Evolutionary conservation across 2,113 vertebrate genomes (phyloP), one percentile per base, ranked within the genome.

Genomic region (Stomatorhinus ivindoensis): DNA sequence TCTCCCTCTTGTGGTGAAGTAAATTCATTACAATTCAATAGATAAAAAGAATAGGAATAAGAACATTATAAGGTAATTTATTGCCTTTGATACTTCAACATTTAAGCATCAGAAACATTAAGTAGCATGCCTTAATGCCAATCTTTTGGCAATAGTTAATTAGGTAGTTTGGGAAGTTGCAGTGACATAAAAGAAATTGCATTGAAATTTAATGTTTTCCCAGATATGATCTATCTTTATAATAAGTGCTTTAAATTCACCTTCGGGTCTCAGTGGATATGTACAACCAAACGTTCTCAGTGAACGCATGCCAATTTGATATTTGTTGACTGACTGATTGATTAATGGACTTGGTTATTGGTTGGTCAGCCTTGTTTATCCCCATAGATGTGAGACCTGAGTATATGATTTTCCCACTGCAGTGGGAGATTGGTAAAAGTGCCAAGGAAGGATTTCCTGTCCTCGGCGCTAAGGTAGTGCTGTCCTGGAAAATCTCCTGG

Each of bases 1-100:
- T 94, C 95, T 94, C 95, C 95, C 92, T 93, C 95, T 89, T 92
- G 94, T 89, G 76, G 76, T 0, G 7, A 27, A 4, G 13, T 83
- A 9, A 35, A n/a, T 35, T 7, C 42, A 44, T 27, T 50, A 50
- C 24, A 86, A 46, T 87, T 17, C 27, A 35, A 19, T 80, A 6
- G 17, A 80, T 76, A 19, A 65, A 7, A 65, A 19, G 10, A 27
- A 65, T 80, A 19, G 31, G 73, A 80, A 8, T 42, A 76, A 55
- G 53, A 55, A 76, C 31, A 53, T 86, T 35, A 48, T 86, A 8
- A 15, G 48, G 17, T 31, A 48, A 80, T 84, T 80, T 51, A 19
- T 51, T 50, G 48, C 5, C 11, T 51, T 86, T 31, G 84, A 83
- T 83, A 83, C 19, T 46, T 53, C 48, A 86, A 8, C 48, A 31